Percentiles rank a stretch among this genome's conserved stretches.
phyloP scores from a whole-genome alignment of 2,113 vertebrate genomes.

The Isichthys henryi region DNA sequence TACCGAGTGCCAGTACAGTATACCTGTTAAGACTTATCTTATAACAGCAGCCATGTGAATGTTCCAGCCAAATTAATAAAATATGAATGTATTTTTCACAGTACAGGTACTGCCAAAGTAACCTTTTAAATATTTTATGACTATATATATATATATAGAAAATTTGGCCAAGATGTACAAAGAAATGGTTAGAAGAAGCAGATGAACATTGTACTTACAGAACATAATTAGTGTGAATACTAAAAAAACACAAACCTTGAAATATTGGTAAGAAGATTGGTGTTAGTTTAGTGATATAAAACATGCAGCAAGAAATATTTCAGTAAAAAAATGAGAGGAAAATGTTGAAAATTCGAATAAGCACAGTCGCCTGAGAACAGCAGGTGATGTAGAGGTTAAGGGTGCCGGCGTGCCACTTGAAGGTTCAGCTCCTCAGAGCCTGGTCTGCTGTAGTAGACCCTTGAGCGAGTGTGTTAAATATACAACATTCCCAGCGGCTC shows the following conservation, averaged over 20 bases:
- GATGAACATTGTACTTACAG: background rate
- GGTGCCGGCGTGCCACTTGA: background rate
- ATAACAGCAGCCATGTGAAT: background rate
- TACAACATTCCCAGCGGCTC: background rate
- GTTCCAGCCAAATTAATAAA: background rate
- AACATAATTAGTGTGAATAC: background rate
- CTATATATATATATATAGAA: too few species aligned
- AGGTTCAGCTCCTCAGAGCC: background rate
- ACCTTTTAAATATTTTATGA: background rate
- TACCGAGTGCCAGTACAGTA: background rate
- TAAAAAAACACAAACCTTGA: background rate
- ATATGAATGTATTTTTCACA: background rate
- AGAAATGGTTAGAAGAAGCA: background rate
- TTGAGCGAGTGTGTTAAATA: background rate
- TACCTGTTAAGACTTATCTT: background rate
- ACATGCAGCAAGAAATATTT: background rate
- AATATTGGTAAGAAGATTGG: background rate
- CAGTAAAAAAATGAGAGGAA: background rate
- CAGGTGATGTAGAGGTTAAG: background rate
- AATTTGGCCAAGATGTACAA: background rate
- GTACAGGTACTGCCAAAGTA: background rate
- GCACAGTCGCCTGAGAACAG: background rate
- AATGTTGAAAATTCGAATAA: background rate
- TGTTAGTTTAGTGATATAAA: background rate
- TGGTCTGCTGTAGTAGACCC: background rate